Evolutionary conservation across 1,140 invertebrate genomes (phyloP), one percentile per base, ranked within the genome.

Genomic region (Diachasma alloeum): DNA sequence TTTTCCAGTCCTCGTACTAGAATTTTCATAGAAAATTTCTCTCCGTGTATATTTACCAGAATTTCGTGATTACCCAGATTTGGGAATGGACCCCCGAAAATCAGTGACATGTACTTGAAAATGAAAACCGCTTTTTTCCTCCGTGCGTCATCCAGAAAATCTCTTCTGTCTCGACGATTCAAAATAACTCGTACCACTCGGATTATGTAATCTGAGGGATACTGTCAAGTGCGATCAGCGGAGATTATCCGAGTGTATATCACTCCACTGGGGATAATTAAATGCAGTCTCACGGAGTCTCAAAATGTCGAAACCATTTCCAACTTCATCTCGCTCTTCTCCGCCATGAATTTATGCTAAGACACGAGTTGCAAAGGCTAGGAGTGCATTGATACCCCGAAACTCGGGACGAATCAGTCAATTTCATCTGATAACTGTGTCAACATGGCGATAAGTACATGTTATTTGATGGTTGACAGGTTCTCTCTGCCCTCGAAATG

Each of bases 241-340:
- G 24, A 63, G 59, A 26, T 63, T 63, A 63, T 63, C 59, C 59
- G 19, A 19, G 24, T 56, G 48, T 72, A 72, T 72, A 48, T 72
- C 39, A 15, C n/a, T 53, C 59, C 59, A 19, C 59, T 63, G 59
- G 59, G 24, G 22, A 72, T 72, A 53, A 72, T 72, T 72, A 46
- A 72, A 72, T 48, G 39, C 39, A 72, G 19, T 46, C 24, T 69
- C 44, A 48, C 39, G 69, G 44, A 72, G 37, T 53, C 24, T 72
- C 39, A 24, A 72, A 72, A 72, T 48, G 44, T 31, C 59, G 24
- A 24, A 26, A 22, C 59, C 44, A 72, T 72, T 46, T 46, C 44
- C 42, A 24, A 10, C 42, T 15, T 63, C 44, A 48, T 72, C 69
- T 72, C 19, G 9, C 26, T 36, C 24, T 72, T 48, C 24, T 72